Evolutionary conservation across 2,888 invertebrate species (phyloP), one percentile per base, ranked within the genome.

Genomic region (Epistrophe eligans): DNA sequence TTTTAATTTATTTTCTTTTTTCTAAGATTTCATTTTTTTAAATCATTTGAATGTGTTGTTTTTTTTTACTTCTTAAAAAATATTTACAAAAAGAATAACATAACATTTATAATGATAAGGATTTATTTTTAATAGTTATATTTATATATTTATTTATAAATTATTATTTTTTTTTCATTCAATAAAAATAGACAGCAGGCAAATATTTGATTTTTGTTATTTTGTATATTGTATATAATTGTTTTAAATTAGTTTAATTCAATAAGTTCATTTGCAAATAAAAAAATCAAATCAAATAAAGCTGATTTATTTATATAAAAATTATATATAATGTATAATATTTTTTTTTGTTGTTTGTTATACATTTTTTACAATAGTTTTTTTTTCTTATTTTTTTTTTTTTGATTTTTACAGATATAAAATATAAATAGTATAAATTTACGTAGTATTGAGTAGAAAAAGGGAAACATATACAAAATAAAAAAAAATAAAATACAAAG

Each of bases 71-170:
- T 58, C 83, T 87, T 83, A 83, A 79, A 74, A 83, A 79, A 79
- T 87, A 87, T 87, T 83, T 87, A 87, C 87, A 87, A 83, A 87
- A 87, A 85, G 70, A 77, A 85, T 85, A 85, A 87, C 79, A 71
- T 82, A 87, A 87, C 87, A 87, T 87, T 83, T 67, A 87, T 87
- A 83, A 76, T 87, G 83, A 87, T 79, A 87, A 71, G 76, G 83
- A 87, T 87, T 79, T 76, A 50, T 50, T 50, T 67, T 67, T 67
- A 35, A 38, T 67, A 38, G 67, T 67, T 60, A 60, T 35, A 28
- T 60, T 40, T 45, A 58, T 71, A 60, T 76, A 67, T 77, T 71
- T 84, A 74, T 77, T 82, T 81, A 84, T 85, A 81, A 77, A 81
- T 85, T 81, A 81, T 81, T n/a, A n/a, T 43, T 79, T 67, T 17